Base-by-base conservation (phyloP, 2,113 vertebrate species). In the Eira barbara region DNA sequence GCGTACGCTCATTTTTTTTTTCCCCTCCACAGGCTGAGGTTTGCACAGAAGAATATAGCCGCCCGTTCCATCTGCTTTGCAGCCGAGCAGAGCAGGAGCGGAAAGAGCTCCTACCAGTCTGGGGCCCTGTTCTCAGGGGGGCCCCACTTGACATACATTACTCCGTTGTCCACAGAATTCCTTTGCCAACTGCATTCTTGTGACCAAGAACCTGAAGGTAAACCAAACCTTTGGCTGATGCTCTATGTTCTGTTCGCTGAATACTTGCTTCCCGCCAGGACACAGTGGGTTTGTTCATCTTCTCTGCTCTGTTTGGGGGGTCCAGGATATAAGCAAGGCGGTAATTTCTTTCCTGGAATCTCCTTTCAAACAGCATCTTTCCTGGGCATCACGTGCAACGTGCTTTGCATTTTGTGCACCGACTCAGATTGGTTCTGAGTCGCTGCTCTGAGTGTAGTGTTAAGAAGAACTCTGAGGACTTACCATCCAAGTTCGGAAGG, bases 21-120 rank as follows among this genome's bases (percentile, higher is more conserved):
- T 49, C 11, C 1, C 20, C 25, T 76, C 39, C 6, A 0, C 0
- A 4, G 21, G 27, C 78, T 17, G 9, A 18, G 2, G 15, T 23
- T 39, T 27, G 17, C 0, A 31, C 2, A 29, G 59, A 11, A 63
- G 55, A 27, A 23, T 0, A 2, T 34, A 0, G 12, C 34, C 7
- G 0, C 0, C 5, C 3, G 11, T 55, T 55, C 59, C 63, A 59
- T 42, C 8, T 89, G 94, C 69, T 67, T 92, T 89, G 89, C 84
- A 18, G 83, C 94, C 87, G 74, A 92, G 67, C 27, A 0, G 7
- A 10, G 18, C 9, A 2, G 36, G 7, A 4, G 1, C 2, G 2
- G 15, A n/a, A 49, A 3, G 47, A 74, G 49, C 25, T 49, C 45
- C 34, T 45, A 4, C 3, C 12, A 5, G 65, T 7, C 2, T 0